Percentiles rank a stretch among this genome's conserved stretches.
These are phyloP conservation scores for Slavum lentiscoides DNA, from an alignment of 2,888 invertebrate species.

Conservation along the genomic window DNA sequence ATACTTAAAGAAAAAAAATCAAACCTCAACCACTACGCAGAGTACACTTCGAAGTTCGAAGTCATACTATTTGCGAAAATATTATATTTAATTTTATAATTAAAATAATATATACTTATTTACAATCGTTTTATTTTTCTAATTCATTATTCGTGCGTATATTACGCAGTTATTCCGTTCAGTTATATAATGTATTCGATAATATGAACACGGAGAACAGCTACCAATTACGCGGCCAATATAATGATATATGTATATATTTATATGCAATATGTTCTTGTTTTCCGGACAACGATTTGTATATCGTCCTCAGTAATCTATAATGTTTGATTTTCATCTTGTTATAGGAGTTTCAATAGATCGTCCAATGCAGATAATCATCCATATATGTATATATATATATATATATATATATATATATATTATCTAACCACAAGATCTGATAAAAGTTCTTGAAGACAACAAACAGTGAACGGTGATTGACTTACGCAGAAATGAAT, in stretches of 20 bases:
- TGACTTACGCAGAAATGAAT: slow-evolving; percentile 26
- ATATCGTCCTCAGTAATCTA: neutral
- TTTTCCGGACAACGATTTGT: slow-evolving; percentile 41
- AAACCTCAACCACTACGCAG: no score
- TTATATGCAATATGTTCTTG: slow-evolving; percentile 4
- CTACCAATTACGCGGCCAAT: slow-evolving; percentile 30
- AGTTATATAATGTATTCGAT: slow-evolving; percentile 1
- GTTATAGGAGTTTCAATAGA: slow-evolving; percentile 17
- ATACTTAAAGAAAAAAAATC: no score
- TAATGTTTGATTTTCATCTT: slow-evolving; percentile 15
- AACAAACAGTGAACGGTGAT: neutral
- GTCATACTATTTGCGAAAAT: no score
- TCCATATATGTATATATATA: neutral
- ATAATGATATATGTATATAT: slow-evolving; percentile 1
- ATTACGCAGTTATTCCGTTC: no score
- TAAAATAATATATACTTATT: no score
- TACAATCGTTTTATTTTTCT: no score
- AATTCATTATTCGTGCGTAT: no score
- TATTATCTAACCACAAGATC: slow-evolving; percentile 17
- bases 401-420: no score
- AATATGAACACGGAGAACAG: neutral
- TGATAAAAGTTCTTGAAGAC: neutral
- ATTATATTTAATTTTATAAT: no score
- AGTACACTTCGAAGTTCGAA: no score
- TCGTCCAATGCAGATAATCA: slow-evolving; percentile 28